Evolutionary conservation across 2,888 invertebrate species (phyloP).

Genomic region (Eupithecia pulchellata): DNA sequence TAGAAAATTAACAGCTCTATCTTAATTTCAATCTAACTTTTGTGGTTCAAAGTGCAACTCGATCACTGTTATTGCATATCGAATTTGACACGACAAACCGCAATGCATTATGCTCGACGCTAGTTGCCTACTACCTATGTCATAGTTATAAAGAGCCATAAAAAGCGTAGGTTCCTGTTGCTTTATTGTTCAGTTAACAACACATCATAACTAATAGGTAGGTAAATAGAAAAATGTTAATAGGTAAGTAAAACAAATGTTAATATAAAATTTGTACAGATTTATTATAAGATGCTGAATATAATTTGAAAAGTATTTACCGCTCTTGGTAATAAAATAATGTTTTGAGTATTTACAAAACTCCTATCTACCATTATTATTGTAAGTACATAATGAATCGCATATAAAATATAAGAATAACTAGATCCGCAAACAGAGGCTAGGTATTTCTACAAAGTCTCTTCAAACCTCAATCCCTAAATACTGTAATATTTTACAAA

Average conservation of each 20-base stretch:
- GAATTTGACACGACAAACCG: neutral
- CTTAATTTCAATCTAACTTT: no score
- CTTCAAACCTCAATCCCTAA: neutral
- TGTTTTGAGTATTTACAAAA: conserved; percentile 68
- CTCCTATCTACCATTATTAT: conserved; percentile 43
- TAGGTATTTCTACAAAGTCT: neutral
- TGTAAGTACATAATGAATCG: conserved; percentile 20
- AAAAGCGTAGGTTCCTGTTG: neutral
- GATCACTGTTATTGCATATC: neutral
- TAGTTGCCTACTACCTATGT: neutral
- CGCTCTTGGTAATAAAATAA: conserved; percentile 57
- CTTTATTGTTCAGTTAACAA: neutral
- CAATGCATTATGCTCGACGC: neutral
- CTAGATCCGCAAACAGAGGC: neutral
- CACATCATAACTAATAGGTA: conserved; percentile 4
- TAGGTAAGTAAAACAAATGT: conserved; percentile 50
- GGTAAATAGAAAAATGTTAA: conserved; percentile 7
- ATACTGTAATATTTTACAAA: neutral
- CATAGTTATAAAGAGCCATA: conserved; percentile 2
- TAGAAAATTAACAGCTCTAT: neutral
- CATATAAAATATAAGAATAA: neutral
- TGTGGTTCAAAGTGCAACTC: conserved; percentile 1
- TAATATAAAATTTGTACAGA: conserved; percentile 68
- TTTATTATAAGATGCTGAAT: conserved; percentile 61
- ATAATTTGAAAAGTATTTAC: conserved; percentile 57